Percentiles rank a stretch among this genome's conserved stretches.
Evolutionary conservation across 64 coral and sea anemone genomes (phyloP).

Genomic region (Montipora capricornis): DNA sequence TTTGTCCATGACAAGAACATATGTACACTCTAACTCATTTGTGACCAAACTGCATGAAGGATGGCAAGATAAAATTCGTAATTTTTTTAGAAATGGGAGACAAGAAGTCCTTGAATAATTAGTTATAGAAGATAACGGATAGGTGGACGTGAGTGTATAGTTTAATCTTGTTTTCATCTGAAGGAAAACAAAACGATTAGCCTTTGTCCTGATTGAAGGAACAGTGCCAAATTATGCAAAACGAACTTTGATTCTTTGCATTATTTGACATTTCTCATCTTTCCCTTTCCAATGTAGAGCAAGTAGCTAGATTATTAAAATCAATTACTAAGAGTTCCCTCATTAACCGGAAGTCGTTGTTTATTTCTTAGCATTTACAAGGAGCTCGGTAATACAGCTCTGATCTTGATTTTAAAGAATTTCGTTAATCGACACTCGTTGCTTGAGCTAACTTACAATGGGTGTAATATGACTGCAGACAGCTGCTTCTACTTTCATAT

Average conservation of each 20-base stretch:
- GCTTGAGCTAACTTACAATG: neutral
- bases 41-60: neutral
- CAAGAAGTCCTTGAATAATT: neutral
- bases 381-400: no score
- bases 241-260: neutral
- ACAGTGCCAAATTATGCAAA: neutral
- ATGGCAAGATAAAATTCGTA: neutral
- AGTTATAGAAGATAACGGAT: neutral
- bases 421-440: no score
- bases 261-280: neutral
- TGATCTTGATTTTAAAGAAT: no score
- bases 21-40: neutral
- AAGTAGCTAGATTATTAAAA: no score
- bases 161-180: neutral
- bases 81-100: neutral
- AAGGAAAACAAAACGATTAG: neutral
- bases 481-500: neutral
- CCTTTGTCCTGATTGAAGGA: neutral
- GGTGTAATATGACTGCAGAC: neutral
- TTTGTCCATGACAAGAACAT: neutral
- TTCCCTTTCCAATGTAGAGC: neutral
- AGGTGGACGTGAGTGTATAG: neutral
- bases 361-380: no score
- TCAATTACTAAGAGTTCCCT: no score
- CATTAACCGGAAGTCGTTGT: constrained; percentile 1